phyloP scores from a whole-genome alignment of 2,888 invertebrate species.

The Heliothis peltigera region DNA sequence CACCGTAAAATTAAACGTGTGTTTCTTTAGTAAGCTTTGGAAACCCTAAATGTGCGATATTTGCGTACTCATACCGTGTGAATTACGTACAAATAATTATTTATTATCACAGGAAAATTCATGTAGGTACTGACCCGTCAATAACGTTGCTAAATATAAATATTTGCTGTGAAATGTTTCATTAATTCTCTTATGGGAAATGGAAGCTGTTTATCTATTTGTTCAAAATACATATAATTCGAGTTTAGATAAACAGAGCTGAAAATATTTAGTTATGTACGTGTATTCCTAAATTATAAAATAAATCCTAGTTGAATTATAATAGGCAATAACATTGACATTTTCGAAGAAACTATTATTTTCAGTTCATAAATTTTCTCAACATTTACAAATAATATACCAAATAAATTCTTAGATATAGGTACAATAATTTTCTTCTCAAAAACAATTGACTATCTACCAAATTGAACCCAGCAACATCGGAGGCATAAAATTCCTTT shows the following conservation, averaged over 20 bases:
- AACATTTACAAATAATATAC: not conserved
- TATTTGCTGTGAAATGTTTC: constrained; percentile 13
- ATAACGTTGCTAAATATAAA: too few species aligned
- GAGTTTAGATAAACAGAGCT: not conserved
- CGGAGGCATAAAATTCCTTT: constrained; percentile 36
- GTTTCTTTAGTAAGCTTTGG: constrained; percentile 44
- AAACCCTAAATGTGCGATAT: constrained; percentile 45
- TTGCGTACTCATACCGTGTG: constrained; percentile 21
- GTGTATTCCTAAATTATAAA: not conserved
- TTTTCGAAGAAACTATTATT: not conserved
- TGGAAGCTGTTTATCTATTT: not conserved
- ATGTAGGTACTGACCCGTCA: too few species aligned
- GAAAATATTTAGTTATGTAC: not conserved
- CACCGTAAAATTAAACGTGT: constrained; percentile 56
- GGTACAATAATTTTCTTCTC: constrained; percentile 6
- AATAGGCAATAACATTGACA: not conserved
- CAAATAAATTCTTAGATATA: not conserved
- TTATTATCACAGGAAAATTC: constrained; percentile 31
- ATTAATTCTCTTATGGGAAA: constrained; percentile 23
- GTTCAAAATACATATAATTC: not conserved
- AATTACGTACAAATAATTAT: constrained; percentile 32
- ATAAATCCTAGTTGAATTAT: not conserved
- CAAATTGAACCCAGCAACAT: constrained; percentile 38
- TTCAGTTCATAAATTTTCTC: not conserved
- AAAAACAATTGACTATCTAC: constrained; percentile 16